Base-by-base conservation (phyloP, 2,797 vertebrate species). In the Anisognathus igniventris region DNA sequence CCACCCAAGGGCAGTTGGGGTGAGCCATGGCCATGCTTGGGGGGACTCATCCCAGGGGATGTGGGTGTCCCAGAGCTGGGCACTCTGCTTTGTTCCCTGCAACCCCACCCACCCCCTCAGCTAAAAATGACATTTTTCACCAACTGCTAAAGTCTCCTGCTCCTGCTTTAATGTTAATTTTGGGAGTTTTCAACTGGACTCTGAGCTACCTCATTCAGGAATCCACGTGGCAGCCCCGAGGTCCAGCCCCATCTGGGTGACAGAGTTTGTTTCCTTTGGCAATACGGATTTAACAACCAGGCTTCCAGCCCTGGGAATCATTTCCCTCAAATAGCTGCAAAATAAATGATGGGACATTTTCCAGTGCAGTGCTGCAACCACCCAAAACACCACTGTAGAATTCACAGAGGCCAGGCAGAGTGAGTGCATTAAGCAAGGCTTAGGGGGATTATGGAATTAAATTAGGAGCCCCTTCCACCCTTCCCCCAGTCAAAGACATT, bases 361-460 rank as follows among this genome's bases (percentile, higher is more conserved):
- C 88, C 90, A 77, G 54, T 8, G 65, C 72, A 37, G 45, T 22
- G 83, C 94, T 93, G 74, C 91, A 83, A 6, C 91, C 81, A 44
- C 90, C 85, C 94, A 19, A 75, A 96, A 75, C 74, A 51, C 87
- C 73, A 13, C 64, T 64, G 19, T 70, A 27, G 75, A 84, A 95
- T 60, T 90, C 78, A 28, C 54, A 66, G 81, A 19, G 27, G 35
- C 75, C 58, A 22, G 33, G n/a, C 77, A 39, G 68, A 91, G 76
- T 10, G 82, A 73, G 31, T 88, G 92, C 86, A 54, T 95, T 91
- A 96, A 96, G 89, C 76, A 40, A 93, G 93, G 89, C 91, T 97
- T 94, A 92, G 40, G 57, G 53, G 94, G 92, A 96, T 96, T 96
- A 94, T 78, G 33, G 87, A 93, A 94, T 96, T 96, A 97, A 92